Evolutionary conservation across 2,888 invertebrate genomes (phyloP).

Genomic region (Pyrrhia umbra): DNA sequence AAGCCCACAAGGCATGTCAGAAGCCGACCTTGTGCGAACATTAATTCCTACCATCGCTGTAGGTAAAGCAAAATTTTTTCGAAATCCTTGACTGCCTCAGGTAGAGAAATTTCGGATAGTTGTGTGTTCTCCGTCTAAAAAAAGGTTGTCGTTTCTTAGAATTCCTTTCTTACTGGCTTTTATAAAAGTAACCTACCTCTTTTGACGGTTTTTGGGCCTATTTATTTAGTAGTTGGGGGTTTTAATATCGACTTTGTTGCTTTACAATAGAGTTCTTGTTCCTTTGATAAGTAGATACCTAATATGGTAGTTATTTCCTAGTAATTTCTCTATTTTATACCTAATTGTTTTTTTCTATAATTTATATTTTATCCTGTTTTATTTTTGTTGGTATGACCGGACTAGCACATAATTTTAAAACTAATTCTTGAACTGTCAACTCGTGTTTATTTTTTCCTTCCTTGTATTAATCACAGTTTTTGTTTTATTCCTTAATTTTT

Average conservation of each 20-base stretch:
- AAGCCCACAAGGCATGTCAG: constrained; percentile 7
- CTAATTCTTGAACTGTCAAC: neutral
- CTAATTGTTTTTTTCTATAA: neutral
- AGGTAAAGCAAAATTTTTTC: constrained; percentile 52
- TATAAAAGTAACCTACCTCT: constrained; percentile 41
- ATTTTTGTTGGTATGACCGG: neutral
- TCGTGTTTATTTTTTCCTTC: neutral
- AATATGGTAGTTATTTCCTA: neutral
- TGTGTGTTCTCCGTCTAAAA: constrained; percentile 61
- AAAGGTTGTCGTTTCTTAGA: constrained; percentile 81
- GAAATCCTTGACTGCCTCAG: constrained; percentile 65
- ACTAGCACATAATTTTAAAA: neutral
- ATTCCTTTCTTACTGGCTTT: constrained; percentile 63
- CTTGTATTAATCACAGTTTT: neutral
- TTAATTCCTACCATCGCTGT: constrained; percentile 21
- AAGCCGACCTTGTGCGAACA: constrained; percentile 11
- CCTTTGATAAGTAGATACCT: neutral
- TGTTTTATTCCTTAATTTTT: neutral
- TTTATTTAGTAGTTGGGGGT: constrained; percentile 30
- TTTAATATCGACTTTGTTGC: constrained; percentile 41
- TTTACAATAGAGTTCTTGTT: constrained; percentile 16
- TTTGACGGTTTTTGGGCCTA: constrained; percentile 47
- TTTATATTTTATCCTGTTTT: neutral
- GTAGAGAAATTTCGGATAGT: constrained; percentile 76
- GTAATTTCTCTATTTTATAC: neutral